Conservation (phyloP, 1,140 invertebrate species). For the Atopsyche davidsoni region DNA sequence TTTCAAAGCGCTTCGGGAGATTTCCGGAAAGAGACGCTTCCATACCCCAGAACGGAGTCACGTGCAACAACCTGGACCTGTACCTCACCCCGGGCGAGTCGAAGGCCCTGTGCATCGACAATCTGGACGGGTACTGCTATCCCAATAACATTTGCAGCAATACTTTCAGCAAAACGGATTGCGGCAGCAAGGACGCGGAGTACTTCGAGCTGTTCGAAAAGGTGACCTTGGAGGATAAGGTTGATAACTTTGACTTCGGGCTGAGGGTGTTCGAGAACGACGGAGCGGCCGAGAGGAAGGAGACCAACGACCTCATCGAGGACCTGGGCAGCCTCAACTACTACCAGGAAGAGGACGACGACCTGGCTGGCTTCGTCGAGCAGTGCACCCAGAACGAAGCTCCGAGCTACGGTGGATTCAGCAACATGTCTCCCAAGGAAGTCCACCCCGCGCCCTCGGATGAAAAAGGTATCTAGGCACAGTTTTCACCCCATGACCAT, state of each 20-base stretch:
- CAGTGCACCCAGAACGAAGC: slow-evolving; percentile 18
- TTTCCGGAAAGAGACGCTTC: slow-evolving; percentile 29
- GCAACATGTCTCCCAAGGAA: not conserved
- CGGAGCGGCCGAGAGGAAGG: not conserved
- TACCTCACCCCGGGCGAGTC: slow-evolving; percentile 26
- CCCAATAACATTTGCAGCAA: slow-evolving; percentile 37
- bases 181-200: slow-evolving; percentile 13
- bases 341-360: slow-evolving; percentile 27
- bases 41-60: slow-evolving; percentile 22
- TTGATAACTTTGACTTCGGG: slow-evolving; percentile 12
- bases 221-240: slow-evolving; percentile 11
- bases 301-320: slow-evolving; percentile 17
- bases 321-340: slow-evolving; percentile 25
- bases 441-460: too few species aligned
- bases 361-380: slow-evolving; percentile 27
- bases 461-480: slow-evolving; percentile 2
- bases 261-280: slow-evolving; percentile 7
- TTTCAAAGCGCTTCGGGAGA: slow-evolving; percentile 43
- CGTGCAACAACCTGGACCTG: slow-evolving; percentile 34
- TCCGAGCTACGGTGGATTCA: not conserved
- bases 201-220: slow-evolving; percentile 19
- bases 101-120: slow-evolving; percentile 34
- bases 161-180: not conserved
- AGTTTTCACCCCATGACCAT: too few species aligned
- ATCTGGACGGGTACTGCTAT: slow-evolving; percentile 44